Percentiles rank a stretch among this genome's conserved stretches.
These are phyloP conservation scores for Cotesia typhae DNA, from an alignment of 1,140 invertebrate genomes.

Conservation along the genomic window DNA sequence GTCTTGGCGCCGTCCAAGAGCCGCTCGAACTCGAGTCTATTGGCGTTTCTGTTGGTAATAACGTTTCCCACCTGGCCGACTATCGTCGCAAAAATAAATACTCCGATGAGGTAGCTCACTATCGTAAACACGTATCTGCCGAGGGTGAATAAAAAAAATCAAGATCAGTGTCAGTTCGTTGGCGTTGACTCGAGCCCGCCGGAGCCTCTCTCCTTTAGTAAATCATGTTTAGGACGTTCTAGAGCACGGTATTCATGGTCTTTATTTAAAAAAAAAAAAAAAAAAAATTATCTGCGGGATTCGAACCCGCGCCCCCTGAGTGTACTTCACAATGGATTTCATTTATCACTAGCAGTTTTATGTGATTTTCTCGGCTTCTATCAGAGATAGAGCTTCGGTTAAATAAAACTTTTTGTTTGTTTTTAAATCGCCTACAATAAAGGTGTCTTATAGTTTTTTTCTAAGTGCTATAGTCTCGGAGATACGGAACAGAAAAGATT, in stretches of 20 bases:
- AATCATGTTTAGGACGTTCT: constrained; percentile 24
- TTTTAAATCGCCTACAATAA: too few relatives aligned
- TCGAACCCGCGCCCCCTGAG: too few relatives aligned
- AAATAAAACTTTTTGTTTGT: too few relatives aligned
- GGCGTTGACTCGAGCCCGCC: constrained; percentile 59
- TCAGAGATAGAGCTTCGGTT: too few relatives aligned
- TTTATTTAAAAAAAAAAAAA: constrained; percentile 10
- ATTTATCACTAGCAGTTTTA: too few relatives aligned
- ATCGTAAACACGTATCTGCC: constrained; percentile 95
- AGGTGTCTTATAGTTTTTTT: too few relatives aligned
- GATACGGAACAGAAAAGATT: too few relatives aligned
- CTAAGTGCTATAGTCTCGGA: too few relatives aligned
- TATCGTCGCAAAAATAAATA: constrained; percentile 98
- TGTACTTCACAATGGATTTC: too few relatives aligned
- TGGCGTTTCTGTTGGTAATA: constrained; percentile 97
- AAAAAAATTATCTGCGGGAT: too few relatives aligned
- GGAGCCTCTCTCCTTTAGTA: constrained; percentile 57
- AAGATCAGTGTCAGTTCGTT: constrained; percentile 51
- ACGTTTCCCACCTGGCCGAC: constrained; percentile 98
- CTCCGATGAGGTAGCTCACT: constrained; percentile 94
- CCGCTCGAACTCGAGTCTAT: constrained; percentile 93
- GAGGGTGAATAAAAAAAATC: constrained; percentile 48
- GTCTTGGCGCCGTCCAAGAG: constrained; percentile 94
- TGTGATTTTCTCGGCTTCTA: too few relatives aligned
- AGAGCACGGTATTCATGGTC: constrained; percentile 42